These are phyloP conservation scores for Adelognathus sp. DNA, from an alignment of 2,888 invertebrate genomes.

Conservation along the genomic window DNA sequence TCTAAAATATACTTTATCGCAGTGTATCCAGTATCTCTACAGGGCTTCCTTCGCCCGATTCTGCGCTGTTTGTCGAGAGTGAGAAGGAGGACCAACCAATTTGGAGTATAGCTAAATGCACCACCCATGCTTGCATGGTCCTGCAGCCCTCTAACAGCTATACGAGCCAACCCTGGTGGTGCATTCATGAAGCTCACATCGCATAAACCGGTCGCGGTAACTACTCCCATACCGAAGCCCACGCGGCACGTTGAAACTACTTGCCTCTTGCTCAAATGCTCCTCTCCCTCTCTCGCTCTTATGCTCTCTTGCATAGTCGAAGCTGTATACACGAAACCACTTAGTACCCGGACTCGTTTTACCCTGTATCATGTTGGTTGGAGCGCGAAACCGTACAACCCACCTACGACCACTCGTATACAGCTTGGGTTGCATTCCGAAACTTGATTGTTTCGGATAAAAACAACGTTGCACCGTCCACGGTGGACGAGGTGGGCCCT, in stretches of 20 bases:
- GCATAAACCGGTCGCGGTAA: conserved; percentile 60
- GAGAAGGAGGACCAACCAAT: conserved; percentile 34
- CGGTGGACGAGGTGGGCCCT: background rate
- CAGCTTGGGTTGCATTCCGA: background rate
- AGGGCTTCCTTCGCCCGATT: background rate
- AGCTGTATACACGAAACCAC: conserved; percentile 41
- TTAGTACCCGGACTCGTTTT: conserved; percentile 46
- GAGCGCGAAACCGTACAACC: conserved; percentile 14
- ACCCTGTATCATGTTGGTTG: background rate
- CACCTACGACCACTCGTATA: background rate
- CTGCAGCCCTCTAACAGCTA: conserved; percentile 32
- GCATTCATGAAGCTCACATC: conserved; percentile 52
- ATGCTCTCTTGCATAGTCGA: background rate
- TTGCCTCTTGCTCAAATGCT: conserved; percentile 38
- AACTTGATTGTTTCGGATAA: conserved; percentile 4
- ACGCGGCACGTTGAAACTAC: conserved; percentile 53
- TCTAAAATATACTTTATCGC: too few species aligned
- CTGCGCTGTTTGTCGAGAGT: too few species aligned
- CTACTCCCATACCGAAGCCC: conserved; percentile 46
- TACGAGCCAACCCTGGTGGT: conserved; percentile 10
- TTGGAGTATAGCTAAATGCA: conserved; percentile 28
- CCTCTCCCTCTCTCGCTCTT: too few species aligned
- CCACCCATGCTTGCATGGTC: conserved; percentile 9
- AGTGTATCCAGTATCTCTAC: background rate
- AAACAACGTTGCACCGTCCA: conserved; percentile 22